Percentiles rank a stretch among this genome's conserved stretches.
Evolutionary conservation across 2,113 vertebrate genomes (phyloP).

Genomic region (Nanger granti): DNA sequence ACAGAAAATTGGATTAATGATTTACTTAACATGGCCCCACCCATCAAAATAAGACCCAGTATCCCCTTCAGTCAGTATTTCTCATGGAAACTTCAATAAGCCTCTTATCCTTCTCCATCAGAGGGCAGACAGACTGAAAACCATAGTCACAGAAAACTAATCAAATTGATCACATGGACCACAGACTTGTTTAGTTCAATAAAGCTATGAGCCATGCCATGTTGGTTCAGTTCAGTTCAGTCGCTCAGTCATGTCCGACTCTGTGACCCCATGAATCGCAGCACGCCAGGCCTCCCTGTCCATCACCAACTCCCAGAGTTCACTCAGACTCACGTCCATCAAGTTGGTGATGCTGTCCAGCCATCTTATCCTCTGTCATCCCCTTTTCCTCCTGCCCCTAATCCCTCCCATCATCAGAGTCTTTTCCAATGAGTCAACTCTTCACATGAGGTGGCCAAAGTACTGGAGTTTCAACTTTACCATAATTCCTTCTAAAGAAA

Average conservation of each 20-base stretch:
- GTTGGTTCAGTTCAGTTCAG: too few relatives aligned
- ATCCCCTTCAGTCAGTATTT: neutral
- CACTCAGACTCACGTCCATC: too few relatives aligned
- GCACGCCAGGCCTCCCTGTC: too few relatives aligned
- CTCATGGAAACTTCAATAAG: neutral
- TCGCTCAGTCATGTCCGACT: fast-evolving
- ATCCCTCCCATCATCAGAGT: too few relatives aligned
- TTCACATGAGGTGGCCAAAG: too few relatives aligned
- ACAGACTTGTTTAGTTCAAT: neutral
- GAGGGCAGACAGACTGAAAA: neutral
- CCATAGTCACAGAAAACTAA: neutral
- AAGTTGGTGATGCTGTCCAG: fast-evolving
- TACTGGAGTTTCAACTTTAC: neutral
- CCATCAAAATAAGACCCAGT: neutral
- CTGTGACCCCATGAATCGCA: fast-evolving
- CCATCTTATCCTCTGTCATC: too few relatives aligned
- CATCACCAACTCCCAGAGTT: too few relatives aligned
- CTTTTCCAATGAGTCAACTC: too few relatives aligned
- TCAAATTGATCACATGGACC: neutral
- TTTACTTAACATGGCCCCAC: neutral
- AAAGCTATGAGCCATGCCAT: neutral
- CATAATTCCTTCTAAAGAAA: neutral
- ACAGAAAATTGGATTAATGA: neutral
- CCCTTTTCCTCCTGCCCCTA: too few relatives aligned
- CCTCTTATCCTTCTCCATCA: neutral